Evolutionary conservation across 2,113 vertebrate species (phyloP).

Genomic region (Microcebus murinus): DNA sequence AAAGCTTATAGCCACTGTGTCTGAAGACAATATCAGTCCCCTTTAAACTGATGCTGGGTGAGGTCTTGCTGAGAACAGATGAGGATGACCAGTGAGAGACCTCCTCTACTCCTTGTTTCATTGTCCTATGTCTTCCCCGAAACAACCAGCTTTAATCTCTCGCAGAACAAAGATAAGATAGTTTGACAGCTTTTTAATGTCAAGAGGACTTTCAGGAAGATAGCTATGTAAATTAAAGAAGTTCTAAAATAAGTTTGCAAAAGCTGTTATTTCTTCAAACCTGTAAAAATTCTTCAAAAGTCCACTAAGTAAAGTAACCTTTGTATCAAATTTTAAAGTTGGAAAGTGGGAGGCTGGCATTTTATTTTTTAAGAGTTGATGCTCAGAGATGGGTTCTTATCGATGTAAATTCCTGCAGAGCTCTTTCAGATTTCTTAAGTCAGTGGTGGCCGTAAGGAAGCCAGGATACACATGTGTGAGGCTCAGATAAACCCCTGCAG

Average conservation of each 20-base stretch:
- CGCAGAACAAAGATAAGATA: slow-evolving; percentile 9
- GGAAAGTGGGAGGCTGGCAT: neutral
- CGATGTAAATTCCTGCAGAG: neutral
- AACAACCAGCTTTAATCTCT: neutral
- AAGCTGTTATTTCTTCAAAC: neutral
- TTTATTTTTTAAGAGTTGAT: neutral
- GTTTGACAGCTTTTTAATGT: neutral
- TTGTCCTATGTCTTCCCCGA: neutral
- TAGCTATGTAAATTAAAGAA: neutral
- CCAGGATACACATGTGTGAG: rapidly evolving
- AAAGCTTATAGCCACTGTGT: neutral
- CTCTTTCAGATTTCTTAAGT: neutral
- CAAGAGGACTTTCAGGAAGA: neutral
- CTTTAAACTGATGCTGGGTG: neutral
- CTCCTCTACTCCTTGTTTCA: neutral
- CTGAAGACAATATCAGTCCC: neutral
- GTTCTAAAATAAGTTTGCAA: neutral
- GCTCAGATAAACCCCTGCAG: neutral
- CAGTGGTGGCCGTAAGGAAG: neutral
- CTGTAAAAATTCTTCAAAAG: neutral
- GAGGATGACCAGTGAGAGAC: neutral
- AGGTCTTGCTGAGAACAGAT: neutral
- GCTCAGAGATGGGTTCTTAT: neutral
- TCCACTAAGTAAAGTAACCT: neutral
- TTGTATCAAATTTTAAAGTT: neutral